Conservation (phyloP, 2,888 invertebrate species). For the Strigamia crassipes region DNA sequence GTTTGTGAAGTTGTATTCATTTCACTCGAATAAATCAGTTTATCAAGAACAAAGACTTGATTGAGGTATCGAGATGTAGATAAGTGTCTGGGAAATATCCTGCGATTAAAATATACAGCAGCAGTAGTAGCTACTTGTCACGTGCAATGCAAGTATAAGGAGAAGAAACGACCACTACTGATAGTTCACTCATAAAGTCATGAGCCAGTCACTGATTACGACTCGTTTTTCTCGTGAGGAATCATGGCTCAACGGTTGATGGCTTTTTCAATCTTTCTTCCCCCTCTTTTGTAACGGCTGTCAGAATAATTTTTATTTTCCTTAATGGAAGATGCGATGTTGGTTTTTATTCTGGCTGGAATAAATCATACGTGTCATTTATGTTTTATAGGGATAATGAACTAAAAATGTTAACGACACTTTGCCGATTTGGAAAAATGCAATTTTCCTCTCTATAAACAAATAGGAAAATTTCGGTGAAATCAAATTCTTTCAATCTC, state of each 20-base stretch:
- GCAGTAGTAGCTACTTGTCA: neutral
- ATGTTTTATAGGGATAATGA: neutral
- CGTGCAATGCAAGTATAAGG: no score
- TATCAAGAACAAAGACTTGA: conserved; percentile 12
- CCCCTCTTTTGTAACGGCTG: neutral
- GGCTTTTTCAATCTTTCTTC: neutral
- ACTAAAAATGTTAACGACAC: conserved; percentile 8
- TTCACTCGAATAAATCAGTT: neutral
- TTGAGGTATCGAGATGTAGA: conserved; percentile 16
- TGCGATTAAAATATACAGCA: neutral
- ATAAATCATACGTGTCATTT: neutral
- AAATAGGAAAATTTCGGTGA: no score
- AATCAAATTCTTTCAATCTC: no score
- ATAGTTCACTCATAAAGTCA: neutral
- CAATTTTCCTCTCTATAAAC: no score
- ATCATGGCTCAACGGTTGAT: conserved; percentile 15
- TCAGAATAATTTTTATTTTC: conserved; percentile 20
- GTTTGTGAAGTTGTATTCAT: conserved; percentile 19
- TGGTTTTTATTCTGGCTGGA: neutral
- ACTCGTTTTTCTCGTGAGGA: neutral
- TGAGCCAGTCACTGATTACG: neutral
- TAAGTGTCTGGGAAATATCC: conserved; percentile 20
- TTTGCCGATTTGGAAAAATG: neutral
- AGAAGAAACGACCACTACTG: neutral
- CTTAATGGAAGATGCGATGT: neutral